Evolutionary conservation across 2,797 vertebrate genomes (phyloP), one percentile per base, ranked within the genome.

Genomic region (Pygocentrus nattereri): DNA sequence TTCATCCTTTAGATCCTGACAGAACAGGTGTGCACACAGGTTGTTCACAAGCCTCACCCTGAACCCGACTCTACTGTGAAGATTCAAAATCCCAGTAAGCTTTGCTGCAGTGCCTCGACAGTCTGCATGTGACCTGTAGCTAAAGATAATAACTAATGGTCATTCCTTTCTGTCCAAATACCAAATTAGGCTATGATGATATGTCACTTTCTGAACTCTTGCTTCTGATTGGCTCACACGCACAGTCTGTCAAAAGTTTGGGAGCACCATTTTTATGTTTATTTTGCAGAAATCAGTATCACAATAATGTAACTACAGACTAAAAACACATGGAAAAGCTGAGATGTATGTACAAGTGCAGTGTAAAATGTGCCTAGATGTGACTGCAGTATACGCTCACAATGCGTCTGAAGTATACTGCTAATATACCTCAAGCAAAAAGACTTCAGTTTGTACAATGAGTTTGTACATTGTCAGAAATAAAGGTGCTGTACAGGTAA

Each of bases 21-120:
- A 80, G 98, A 99, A 90, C 97, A 98, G 89, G 96, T 98, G 90
- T 96, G 96, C 87, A 98, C 98, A 68, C 97, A 99, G 88, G 98
- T 99, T 34, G 93, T 98, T 84, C 98, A 98, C 91, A 98, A 97
- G 80, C 97, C 97, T 34, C 98, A 98, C 80, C 94, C 96, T 41
- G 98, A 99, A 83, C 96, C 98, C 0, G 97, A 99, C 92, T 98
- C 97, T 79, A 92, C 95, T 1, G 94, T 97, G 87, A 99, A 97
- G 94, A 99, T 99, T 90, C 97, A 98, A 90, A 99, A 99, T 89
- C 97, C 98, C 87, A 97, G 98, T 99, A 95, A 96, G 97, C 85
- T 34, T 50, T 58, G 27, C 21, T 44, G 13, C 25, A 4, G 27
- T 7, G 1, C 30, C 34, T 25, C 16, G 27, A 56, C 21, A 12